Evolutionary conservation across 2,113 vertebrate species (phyloP).

Genomic region (Tympanuchus pallidicinctus): DNA sequence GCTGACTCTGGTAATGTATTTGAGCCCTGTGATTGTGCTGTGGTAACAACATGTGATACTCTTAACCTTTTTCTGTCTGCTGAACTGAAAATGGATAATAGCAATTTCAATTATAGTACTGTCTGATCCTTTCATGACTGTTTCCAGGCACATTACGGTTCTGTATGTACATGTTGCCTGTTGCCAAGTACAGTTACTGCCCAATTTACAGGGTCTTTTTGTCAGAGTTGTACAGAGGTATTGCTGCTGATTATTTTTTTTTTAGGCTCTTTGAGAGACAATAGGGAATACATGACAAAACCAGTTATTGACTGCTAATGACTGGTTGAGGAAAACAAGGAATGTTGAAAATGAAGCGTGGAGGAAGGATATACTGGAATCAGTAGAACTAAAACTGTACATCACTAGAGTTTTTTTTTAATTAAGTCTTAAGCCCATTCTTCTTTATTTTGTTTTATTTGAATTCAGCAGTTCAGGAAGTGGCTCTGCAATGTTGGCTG

Average conservation of each 20-base stretch:
- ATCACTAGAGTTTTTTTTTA: neutral
- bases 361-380: neutral
- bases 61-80: neutral
- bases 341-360: neutral
- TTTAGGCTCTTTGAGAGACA: neutral
- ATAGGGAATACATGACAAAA: neutral
- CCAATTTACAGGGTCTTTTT: neutral
- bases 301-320: neutral
- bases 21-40: neutral
- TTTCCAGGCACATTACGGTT: neutral
- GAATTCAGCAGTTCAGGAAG: neutral
- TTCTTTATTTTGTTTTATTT: neutral
- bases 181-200: neutral
- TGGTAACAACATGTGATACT: slow-evolving; percentile 19
- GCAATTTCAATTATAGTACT: neutral
- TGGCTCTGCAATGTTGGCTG: neutral
- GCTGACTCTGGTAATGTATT: slow-evolving; percentile 36
- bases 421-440: neutral
- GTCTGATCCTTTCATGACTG: neutral
- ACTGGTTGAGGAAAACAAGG: neutral
- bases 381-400: neutral
- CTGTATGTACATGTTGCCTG: neutral
- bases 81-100: neutral
- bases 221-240: neutral
- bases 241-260: neutral